Base-by-base conservation (phyloP, 1,140 invertebrate species). In the Bombus vancouverensis region DNA sequence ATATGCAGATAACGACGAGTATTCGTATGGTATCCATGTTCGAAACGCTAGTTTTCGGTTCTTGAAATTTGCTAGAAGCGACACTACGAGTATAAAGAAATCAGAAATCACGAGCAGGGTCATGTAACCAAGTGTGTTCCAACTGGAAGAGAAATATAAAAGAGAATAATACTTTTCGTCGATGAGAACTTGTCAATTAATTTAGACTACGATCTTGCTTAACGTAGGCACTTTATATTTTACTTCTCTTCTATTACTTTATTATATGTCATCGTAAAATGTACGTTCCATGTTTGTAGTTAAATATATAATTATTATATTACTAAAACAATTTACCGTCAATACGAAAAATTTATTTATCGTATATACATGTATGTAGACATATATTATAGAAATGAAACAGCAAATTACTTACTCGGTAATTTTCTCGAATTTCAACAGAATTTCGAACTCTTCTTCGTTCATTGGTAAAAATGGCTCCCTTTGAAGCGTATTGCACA, bases 21-120 rank as follows among this genome's bases (percentile, higher is more conserved):
- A 81, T 12, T 90, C 83, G 65, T 85, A 93, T 0, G 92, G 92
- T 34, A 89, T 9, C 90, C 92, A 93, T 0, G 84, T 88, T 4
- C 90, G 89, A 32, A 87, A 89, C 10, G 87, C 59, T 62, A 92
- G 57, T 25, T 71, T 78, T 32, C 74, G 47, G 2, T 42, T 59
- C 2, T 75, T 82, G 13, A 89, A 76, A 13, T 87, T 74, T 2
- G 86, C 68, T 0, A 92, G 37, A 1, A 92, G 25, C 1, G 92
- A 88, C 13, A 65, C 65, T 5, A 91, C 6, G 42, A 37, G 68
- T 28, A 88, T 84, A 8, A 68, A 80, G 0, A 59, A 42, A 1
- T 81, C 78, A 1, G 78, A 83, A 0, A 59, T 12, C 22, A 44
- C 77, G 1, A 88, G 47, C 25, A 86, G 18, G 28, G 66, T 68